Conservation (phyloP, 2,113 vertebrate genomes). For the Cairina moschata region DNA sequence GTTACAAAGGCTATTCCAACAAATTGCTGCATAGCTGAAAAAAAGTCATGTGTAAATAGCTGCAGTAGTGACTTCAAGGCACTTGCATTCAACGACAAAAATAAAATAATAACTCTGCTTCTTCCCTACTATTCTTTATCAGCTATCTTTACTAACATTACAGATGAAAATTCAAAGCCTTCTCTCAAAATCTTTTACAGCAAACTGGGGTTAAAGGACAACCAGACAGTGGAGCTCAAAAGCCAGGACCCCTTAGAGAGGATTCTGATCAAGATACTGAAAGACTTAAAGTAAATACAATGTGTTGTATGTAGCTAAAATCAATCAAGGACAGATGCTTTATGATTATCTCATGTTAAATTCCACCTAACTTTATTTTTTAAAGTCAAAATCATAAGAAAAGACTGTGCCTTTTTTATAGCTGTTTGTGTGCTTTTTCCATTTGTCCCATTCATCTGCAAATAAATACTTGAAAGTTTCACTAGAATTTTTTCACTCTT, state of each 20-base stretch:
- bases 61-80: neutral
- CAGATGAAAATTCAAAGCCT: slow-evolving; percentile 46
- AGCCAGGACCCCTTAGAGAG: slow-evolving; percentile 74
- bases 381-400: neutral
- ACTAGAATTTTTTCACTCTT: neutral
- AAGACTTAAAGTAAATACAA: slow-evolving; percentile 76
- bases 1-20: neutral
- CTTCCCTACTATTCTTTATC: slow-evolving; percentile 2
- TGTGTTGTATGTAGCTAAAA: slow-evolving; percentile 34
- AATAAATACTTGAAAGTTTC: neutral
- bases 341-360: neutral
- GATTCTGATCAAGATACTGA: slow-evolving; percentile 76
- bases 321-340: neutral
- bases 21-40: neutral
- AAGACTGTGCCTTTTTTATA: neutral
- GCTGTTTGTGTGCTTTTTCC: neutral
- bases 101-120: neutral
- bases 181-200: slow-evolving; percentile 73
- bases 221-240: slow-evolving; percentile 74
- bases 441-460: neutral
- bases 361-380: slow-evolving; percentile 3
- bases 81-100: neutral
- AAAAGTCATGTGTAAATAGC: neutral
- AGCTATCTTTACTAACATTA: neutral
- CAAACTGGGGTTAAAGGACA: slow-evolving; percentile 71